A percentile compares a stretch with the other conserved stretches of the same genome.
These are phyloP conservation scores for Argynnis bischoffii DNA, from an alignment of 2,888 invertebrate genomes.

Conservation along the genomic window DNA sequence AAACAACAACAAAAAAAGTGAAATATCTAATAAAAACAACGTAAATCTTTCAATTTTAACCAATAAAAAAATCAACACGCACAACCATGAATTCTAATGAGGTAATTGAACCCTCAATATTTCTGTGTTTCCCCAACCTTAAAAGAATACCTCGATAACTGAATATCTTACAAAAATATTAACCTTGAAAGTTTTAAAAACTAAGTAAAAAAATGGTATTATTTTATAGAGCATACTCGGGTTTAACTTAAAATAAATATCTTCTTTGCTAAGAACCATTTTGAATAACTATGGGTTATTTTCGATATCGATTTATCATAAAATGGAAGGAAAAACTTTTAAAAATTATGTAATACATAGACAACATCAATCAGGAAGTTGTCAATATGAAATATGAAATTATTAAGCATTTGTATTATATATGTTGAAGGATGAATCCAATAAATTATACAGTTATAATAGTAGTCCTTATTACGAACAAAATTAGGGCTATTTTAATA, in stretches of 20 bases:
- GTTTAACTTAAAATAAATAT: no score
- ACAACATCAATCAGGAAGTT: constrained; percentile 26
- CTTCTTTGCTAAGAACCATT: no score
- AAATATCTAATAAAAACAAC: constrained; percentile 23
- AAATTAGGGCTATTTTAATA: constrained; percentile 12
- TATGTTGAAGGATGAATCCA: constrained; percentile 45
- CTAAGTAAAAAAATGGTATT: no score
- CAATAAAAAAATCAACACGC: constrained; percentile 65
- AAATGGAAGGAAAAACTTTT: constrained; percentile 15
- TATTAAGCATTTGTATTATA: constrained; percentile 16
- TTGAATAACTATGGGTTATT: not conserved
- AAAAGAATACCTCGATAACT: constrained; percentile 1
- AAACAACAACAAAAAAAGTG: constrained; percentile 25
- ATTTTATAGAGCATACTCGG: no score
- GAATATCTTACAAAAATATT: not conserved
- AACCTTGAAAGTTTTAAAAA: not conserved
- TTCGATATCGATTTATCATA: not conserved
- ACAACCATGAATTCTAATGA: constrained; percentile 44
- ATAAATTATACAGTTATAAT: constrained; percentile 35
- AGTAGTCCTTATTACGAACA: constrained; percentile 3
- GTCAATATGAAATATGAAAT: constrained; percentile 28
- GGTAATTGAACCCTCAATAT: constrained; percentile 50
- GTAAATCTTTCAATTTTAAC: constrained; percentile 47
- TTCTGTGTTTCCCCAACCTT: constrained; percentile 27
- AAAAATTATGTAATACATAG: constrained; percentile 24